Evolutionary conservation across 2,888 invertebrate species (phyloP), one percentile per base, ranked within the genome.

Genomic region (Chalcosyrphus nemorum): DNA sequence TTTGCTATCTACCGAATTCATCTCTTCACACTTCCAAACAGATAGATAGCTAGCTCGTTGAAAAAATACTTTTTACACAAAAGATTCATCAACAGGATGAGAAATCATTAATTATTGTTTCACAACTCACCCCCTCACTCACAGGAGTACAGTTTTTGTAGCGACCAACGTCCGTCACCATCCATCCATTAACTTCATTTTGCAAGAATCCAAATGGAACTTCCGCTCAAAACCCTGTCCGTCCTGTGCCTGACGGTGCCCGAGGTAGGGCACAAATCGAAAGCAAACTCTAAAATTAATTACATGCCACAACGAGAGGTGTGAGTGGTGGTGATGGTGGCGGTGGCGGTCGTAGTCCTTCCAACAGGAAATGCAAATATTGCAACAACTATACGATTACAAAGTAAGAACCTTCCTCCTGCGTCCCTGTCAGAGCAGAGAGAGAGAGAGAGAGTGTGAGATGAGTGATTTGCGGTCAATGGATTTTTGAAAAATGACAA

Each of bases 401-500:
- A 66, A 68, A 57, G 38, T 9, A 52, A n/a, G n/a, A 6, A 15
- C 15, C 56, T 47, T 35, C 38, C 35, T 19, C 4, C 11, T 5
- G 1, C 13, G 6, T 13, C 24, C 9, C 24, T 15, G 21, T 43
- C n/a, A 7, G 32, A 50, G n/a, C n/a, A n/a, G n/a, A n/a, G n/a
- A n/a, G n/a, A n/a, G n/a, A n/a, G n/a, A n/a, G n/a, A n/a, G n/a
- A n/a, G n/a, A 45, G 43, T 50, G 38, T 13, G 38, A 32, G 57
- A 11, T 61, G 52, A 68, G 68, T 74, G 80, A 75, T 70, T 70
- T 84, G 84, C 52, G 84, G 84, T 80, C 80, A 84, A 75, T 84
- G 80, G 70, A 74, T 84, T 84, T 84, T 80, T 80, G 84, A 84
- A 80, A 84, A 80, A 84, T 84, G 74, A 84, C 57, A 75, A 84